Evolutionary conservation across 2,797 vertebrate genomes (phyloP), one percentile per base, ranked within the genome.

Genomic region (Anguilla obscura): DNA sequence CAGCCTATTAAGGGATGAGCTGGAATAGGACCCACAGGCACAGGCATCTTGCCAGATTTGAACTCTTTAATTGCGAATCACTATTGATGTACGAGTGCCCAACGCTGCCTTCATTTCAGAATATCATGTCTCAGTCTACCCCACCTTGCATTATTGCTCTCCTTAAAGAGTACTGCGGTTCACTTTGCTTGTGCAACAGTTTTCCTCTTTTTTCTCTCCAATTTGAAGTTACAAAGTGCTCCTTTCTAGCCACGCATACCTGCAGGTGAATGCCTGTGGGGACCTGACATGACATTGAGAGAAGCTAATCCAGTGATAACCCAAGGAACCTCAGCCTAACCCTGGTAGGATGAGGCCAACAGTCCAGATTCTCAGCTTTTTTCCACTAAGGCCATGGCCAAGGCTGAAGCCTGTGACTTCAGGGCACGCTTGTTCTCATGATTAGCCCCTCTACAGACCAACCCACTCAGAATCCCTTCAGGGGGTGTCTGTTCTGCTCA

Each of bases 21-120:
- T 84, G 16, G 18, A 69, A 71, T 56, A 52, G 4, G 2, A 40
- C 45, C n/a, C 60, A 56, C 27, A 27, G 56, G 45, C 21, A 2
- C 60, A 84, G 82, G 27, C 24, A 5, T 21, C 63, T 50, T 71
- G 60, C 45, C 63, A 33, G 30, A 74, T 88, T 88, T 50, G 27
- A 85, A 74, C 63, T 21, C 45, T 52, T 40, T 85, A 88, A 88
- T 84, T 88, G 58, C 48, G 33, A 74, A 88, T 83, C 48, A 45
- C 27, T 52, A 52, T 54, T 36, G 82, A 54, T 50, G 30, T 18
- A 83, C 36, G 36, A 54, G 16, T 24, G 8, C 18, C 12, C 60
- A 36, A 16, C 4, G 9, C 50, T 48, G 18, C 56, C 54, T 52
- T 82, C 14, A n/a, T 80, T 80, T 54, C 7, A 0, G 56, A 85